Evolutionary conservation across 2,113 vertebrate species (phyloP), one percentile per base, ranked within the genome.

Genomic region (Polypterus bichir): DNA sequence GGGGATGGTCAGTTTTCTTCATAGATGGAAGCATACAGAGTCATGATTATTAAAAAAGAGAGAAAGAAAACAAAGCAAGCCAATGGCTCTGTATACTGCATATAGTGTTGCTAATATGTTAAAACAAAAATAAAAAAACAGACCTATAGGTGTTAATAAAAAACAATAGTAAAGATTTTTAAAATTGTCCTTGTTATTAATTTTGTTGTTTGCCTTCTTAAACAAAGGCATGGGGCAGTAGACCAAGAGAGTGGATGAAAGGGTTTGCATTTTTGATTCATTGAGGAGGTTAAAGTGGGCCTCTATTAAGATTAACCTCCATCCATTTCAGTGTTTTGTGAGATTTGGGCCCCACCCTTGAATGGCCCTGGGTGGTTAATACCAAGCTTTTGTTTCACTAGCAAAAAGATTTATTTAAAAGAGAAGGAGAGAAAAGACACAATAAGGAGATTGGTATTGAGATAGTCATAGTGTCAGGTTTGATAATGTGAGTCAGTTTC

Each of bases 361-460:
- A 68, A 75, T 71, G 73, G 76, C 78, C 73, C 73, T 71, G 79
- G 81, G 81, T 80, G 78, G 80, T 77, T 81, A 77, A 73, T 82
- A 85, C 82, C 78, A 68, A 76, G 78, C 82, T 91, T 81, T 92
- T 92, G 87, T 92, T 87, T 87, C 73, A 88, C 70, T 74, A 76
- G 75, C 74, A 80, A 78, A 74, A 79, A 71, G 77, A 67, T 68
- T 76, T 75, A 75, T 73, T 73, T 65, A 67, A 66, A 63, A 70
- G 69, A 72, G 79, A 80, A 82, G 75, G 73, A 82, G 79, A 85
- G 81, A 79, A 84, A 79, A 77, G 63, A 2, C 1, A 27, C 27
- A 27, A 27, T 27, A 27, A 27, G 27, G 27, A 27, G 27, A 27
- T 27, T 27, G 27, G 27, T 27, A 27, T 27, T 27, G 27, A 27